Evolutionary conservation across 2,797 vertebrate species (phyloP), one percentile per base, ranked within the genome.

Genomic region (Adelosebastes latens): DNA sequence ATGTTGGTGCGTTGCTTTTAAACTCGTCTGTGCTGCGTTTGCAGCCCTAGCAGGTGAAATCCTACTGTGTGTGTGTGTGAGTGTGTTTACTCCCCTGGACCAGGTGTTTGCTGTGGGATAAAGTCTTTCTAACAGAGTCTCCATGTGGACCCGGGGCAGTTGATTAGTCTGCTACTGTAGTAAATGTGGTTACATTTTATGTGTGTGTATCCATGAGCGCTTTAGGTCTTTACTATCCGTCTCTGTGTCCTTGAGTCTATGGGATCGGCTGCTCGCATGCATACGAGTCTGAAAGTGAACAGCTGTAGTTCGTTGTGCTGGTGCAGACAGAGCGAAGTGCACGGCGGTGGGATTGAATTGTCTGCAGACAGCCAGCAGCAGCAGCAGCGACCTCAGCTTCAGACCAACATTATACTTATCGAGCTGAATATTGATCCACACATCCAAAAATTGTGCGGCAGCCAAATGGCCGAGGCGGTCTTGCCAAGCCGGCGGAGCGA

Each of bases 51-150:
- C 25, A 0, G 29, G 29, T 63, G 27, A 8, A 49, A 11, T 22
- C 31, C 65, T n/a, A n/a, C 25, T 29, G 22, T 61, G 53, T 49
- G 64, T 68, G 52, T 39, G 36, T 39, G 36, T n/a, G n/a, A 42
- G 49, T 60, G 67, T 14, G 24, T 72, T 69, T 77, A 76, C 79
- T 84, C 83, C 63, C 60, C 65, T 85, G 64, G 77, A 80, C 83
- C 89, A 91, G 88, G 79, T 91, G 89, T 90, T 89, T 84, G 72
- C 84, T 77, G 11, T 55, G 58, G 76, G 58, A 75, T 63, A 60
- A 59, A 72, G 24, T 31, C 53, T 16, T 59, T 42, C 62, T 20
- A 73, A 6, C 55, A 70, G 62, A 2, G 56, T 53, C 12, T 64
- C 63, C 36, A 39, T 36, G 60, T 27, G n/a, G 39, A 56, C 59